Percentiles rank a stretch among this genome's conserved stretches.
Evolutionary conservation across 2,888 invertebrate genomes (phyloP).

Genomic region (Apotomis betuletana): DNA sequence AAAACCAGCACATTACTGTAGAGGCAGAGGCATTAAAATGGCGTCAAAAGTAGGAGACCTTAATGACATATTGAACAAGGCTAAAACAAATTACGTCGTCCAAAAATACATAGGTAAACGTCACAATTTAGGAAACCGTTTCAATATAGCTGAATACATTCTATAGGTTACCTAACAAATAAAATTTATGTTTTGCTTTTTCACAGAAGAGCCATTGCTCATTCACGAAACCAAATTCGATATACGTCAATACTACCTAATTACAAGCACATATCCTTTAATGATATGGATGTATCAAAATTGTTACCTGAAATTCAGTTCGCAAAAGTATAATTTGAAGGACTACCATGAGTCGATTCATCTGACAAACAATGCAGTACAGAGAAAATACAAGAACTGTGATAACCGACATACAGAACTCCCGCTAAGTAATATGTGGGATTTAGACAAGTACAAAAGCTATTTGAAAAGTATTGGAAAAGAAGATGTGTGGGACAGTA

Average conservation of each 20-base stretch:
- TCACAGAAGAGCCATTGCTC: constrained; percentile 90
- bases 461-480: constrained; percentile 84
- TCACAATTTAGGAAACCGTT: neutral
- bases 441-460: constrained; percentile 86
- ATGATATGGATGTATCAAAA: constrained; percentile 94
- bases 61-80: constrained; percentile 83
- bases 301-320: constrained; percentile 94
- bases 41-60: constrained; percentile 90
- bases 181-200: neutral
- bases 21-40: constrained; percentile 92
- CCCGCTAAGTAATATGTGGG: constrained; percentile 94
- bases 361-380: constrained; percentile 94
- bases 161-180: too few relatives aligned
- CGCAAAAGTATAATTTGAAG: constrained; percentile 89
- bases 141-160: too few relatives aligned
- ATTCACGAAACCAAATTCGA: constrained; percentile 95
- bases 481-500: constrained; percentile 86
- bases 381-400: constrained; percentile 87
- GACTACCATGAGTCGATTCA: constrained; percentile 94
- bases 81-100: constrained; percentile 88
- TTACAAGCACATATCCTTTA: constrained; percentile 89
- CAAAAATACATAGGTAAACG: constrained; percentile 94
- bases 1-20: constrained; percentile 92
- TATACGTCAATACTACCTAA: constrained; percentile 94
- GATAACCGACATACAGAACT: constrained; percentile 83